Evolutionary conservation across 1,140 invertebrate genomes (phyloP), one percentile per base, ranked within the genome.

Genomic region (Papilio polyxenes): DNA sequence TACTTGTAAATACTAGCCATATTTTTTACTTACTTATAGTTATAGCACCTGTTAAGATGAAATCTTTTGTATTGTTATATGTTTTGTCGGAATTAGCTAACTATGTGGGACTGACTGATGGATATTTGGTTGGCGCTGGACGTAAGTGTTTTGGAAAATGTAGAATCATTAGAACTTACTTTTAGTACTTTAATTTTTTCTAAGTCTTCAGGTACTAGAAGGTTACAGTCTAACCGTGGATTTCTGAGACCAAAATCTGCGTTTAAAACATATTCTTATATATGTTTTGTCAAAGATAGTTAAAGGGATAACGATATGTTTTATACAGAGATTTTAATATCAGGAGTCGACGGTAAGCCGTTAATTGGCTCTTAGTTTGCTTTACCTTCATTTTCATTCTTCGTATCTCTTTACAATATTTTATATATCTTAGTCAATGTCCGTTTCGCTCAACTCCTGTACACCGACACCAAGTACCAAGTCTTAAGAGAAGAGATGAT

Each of bases 401-500:
- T 20, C 7, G 17, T 9, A n/a, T 59, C 17, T 59, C 56, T 59
- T 59, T 59, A 5, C 7, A 59, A n/a, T 1, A 9, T 1, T 2
- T 20, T 20, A 59, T 40, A 13, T 10, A 7, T 62, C 59, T 10
- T 82, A 94, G 93, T 94, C 74, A 94, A 94, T 79, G 93, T 94
- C 77, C 92, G 93, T 48, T 94, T 93, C 86, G 89, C 90, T 6
- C 93, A 93, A 89, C 87, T 94, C 84, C 87, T 93, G 20, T 81
- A 89, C 86, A 92, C 91, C 9, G 93, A 94, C 82, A 91, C 87
- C 23, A 94, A 94, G 80, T 94, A 92, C 84, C 92, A 93, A 79
- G 87, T 92, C 0, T 85, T 94, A 0, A 87, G 93, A 1, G 92
- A 94, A 53, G 90, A 93, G 81, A 93, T 94, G 92, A 79, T 93